phyloP scores from a whole-genome alignment of 2,113 vertebrate species.

The Semicossyphus pulcher region DNA sequence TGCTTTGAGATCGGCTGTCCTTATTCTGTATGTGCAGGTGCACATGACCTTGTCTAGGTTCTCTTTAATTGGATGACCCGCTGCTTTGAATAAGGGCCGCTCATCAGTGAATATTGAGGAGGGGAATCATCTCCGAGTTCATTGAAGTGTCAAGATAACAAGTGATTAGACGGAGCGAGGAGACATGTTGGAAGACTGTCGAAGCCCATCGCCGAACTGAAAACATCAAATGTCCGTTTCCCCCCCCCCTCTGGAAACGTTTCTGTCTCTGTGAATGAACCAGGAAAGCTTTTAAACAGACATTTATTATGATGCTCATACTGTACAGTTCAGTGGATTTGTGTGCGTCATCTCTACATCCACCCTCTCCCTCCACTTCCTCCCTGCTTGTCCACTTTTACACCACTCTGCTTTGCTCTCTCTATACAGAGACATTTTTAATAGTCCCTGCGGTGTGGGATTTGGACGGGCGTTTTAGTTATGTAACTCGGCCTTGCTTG shows the following conservation, averaged over 20 bases:
- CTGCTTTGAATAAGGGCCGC: slow-evolving; percentile 60
- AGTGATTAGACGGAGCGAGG: slow-evolving; percentile 62
- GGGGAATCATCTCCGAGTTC: slow-evolving; percentile 63
- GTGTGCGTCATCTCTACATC: slow-evolving; percentile 10
- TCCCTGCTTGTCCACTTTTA: slow-evolving; percentile 25
- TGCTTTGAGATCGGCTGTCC: slow-evolving; percentile 55
- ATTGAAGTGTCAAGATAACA: slow-evolving; percentile 65
- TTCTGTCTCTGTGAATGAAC: slow-evolving; percentile 25
- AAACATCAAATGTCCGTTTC: slow-evolving; percentile 17
- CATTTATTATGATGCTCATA: slow-evolving; percentile 1
- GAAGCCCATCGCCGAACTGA: slow-evolving; percentile 15
- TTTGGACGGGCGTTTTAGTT: slow-evolving; percentile 54
- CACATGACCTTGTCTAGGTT: slow-evolving; percentile 71
- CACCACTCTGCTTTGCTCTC: slow-evolving; percentile 45
- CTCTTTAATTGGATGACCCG: slow-evolving; percentile 74
- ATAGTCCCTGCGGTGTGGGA: slow-evolving; percentile 44
- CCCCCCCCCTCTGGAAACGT: background rate
- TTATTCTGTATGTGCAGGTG: slow-evolving; percentile 73
- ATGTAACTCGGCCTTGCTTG: slow-evolving; percentile 44
- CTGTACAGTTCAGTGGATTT: slow-evolving; percentile 20
- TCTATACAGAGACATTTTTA: slow-evolving; percentile 41
- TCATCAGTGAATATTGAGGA: slow-evolving; percentile 61
- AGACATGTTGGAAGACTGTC: slow-evolving; percentile 39
- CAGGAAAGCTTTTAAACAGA: background rate
- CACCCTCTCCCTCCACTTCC: background rate